Evolutionary conservation across 1,140 invertebrate species (phyloP).

Genomic region (Caenorhabditis latens): DNA sequence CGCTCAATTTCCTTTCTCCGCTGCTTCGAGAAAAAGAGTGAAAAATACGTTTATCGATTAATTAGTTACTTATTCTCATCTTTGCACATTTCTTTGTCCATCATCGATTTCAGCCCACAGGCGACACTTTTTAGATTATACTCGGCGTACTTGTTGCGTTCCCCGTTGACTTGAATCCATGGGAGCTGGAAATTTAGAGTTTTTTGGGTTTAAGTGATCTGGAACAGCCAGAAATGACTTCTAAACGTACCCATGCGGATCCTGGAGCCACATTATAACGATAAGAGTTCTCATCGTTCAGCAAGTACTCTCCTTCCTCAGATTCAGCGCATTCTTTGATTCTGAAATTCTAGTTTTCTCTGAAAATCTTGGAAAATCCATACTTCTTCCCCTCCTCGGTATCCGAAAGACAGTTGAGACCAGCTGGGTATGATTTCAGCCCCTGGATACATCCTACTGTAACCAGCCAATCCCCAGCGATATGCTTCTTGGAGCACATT

Average conservation of each 20-base stretch:
- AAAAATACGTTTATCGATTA: neutral
- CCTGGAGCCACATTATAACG: constrained; percentile 13
- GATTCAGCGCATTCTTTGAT: neutral
- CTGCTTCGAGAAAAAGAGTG: neutral
- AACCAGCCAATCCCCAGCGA: neutral
- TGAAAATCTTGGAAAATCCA: neutral
- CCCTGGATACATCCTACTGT: constrained; percentile 17
- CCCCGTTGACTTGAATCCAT: constrained; percentile 42
- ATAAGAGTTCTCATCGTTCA: constrained; percentile 34
- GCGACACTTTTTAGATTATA: neutral
- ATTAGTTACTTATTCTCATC: neutral
- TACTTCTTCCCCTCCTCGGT: constrained; percentile 9
- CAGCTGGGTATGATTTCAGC: neutral
- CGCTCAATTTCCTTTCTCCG: constrained; percentile 6
- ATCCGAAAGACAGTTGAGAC: neutral
- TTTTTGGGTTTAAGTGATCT: too few species aligned
- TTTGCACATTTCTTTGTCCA: constrained; percentile 10
- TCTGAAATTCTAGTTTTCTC: neutral
- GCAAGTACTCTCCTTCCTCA: constrained; percentile 8
- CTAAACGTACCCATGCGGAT: neutral
- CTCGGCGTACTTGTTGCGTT: neutral
- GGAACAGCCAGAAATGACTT: neutral
- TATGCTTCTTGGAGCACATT: constrained; percentile 29
- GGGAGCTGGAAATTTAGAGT: neutral
- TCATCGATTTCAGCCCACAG: constrained; percentile 28